A percentile compares a stretch with the other conserved stretches of the same genome.
Conservation (phyloP, 2,113 vertebrate species). For the cattle (Bos taurus) region DNA sequence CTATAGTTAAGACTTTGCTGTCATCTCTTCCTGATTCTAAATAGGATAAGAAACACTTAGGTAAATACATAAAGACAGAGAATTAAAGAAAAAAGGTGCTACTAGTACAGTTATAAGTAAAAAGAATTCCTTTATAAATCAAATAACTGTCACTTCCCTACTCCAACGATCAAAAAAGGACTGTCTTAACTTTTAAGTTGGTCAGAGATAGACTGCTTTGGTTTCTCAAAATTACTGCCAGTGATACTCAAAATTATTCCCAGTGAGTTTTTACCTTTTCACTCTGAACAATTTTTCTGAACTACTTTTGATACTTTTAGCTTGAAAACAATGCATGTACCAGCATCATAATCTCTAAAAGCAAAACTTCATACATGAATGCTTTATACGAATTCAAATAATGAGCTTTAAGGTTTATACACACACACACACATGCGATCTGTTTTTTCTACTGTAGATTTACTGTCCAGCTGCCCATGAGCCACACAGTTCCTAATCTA, state of each 20-base stretch:
- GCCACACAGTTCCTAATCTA: neutral
- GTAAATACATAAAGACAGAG: neutral
- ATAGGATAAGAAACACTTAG: neutral
- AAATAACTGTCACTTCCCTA: neutral
- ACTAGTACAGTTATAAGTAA: neutral
- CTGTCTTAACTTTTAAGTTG: neutral
- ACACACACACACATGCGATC: neutral
- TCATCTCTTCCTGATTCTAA: neutral
- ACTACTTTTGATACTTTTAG: neutral
- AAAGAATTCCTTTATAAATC: neutral
- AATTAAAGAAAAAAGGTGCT: neutral
- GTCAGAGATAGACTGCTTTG: neutral
- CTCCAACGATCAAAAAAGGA: neutral
- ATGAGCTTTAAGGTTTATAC: neutral
- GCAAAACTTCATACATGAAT: neutral
- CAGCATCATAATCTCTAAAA: neutral
- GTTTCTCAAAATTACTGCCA: conserved; percentile 19
- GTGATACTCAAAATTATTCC: neutral
- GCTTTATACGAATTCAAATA: neutral
- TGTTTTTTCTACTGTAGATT: neutral
- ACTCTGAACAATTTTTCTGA: neutral
- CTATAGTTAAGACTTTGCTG: neutral
- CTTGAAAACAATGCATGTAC: neutral
- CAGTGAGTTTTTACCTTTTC: neutral
- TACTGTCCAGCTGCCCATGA: neutral